Conservation (phyloP, 2,888 invertebrate genomes). For the Tetropium fuscum region DNA sequence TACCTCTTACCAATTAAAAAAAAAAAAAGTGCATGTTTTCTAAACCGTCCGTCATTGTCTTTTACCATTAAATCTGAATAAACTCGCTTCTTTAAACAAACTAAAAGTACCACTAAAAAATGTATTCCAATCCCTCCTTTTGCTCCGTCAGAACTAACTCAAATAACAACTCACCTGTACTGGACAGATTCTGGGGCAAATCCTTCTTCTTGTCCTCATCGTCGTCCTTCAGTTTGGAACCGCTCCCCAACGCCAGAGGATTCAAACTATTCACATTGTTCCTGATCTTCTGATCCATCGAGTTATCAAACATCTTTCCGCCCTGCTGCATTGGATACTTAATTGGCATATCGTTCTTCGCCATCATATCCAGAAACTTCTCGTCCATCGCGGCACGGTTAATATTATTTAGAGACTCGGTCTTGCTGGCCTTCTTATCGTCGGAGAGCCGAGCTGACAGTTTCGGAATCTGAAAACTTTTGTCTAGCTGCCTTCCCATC, state of each 20-base stretch:
- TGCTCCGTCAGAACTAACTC: too few species aligned
- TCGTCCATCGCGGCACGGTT: slow-evolving; percentile 56
- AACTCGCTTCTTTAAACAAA: too few species aligned
- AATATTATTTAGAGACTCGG: slow-evolving; percentile 53
- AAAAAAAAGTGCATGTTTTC: too few species aligned
- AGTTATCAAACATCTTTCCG: slow-evolving; percentile 59
- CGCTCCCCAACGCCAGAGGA: slow-evolving; percentile 34
- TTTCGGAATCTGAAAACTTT: slow-evolving; percentile 91
- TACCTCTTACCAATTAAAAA: too few species aligned
- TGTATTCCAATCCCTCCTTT: too few species aligned
- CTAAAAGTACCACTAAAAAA: too few species aligned
- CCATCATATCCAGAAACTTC: slow-evolving; percentile 60
- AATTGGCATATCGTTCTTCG: slow-evolving; percentile 53
- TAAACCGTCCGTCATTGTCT: too few species aligned
- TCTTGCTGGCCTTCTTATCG: slow-evolving; percentile 48
- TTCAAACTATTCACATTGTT: slow-evolving; percentile 55
- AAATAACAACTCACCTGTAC: slow-evolving; percentile 38
- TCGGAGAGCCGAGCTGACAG: slow-evolving; percentile 69
- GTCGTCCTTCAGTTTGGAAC: slow-evolving; percentile 39
- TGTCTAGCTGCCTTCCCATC: slow-evolving; percentile 82
- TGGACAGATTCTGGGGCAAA: slow-evolving; percentile 51
- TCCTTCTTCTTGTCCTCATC: slow-evolving; percentile 56
- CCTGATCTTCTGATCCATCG: slow-evolving; percentile 59
- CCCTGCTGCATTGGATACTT: slow-evolving; percentile 61
- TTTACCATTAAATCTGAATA: too few species aligned